Percentiles rank a stretch among this genome's conserved stretches.
Conservation (phyloP, 2,888 invertebrate genomes). For the Trissonchulus latispiculum region DNA sequence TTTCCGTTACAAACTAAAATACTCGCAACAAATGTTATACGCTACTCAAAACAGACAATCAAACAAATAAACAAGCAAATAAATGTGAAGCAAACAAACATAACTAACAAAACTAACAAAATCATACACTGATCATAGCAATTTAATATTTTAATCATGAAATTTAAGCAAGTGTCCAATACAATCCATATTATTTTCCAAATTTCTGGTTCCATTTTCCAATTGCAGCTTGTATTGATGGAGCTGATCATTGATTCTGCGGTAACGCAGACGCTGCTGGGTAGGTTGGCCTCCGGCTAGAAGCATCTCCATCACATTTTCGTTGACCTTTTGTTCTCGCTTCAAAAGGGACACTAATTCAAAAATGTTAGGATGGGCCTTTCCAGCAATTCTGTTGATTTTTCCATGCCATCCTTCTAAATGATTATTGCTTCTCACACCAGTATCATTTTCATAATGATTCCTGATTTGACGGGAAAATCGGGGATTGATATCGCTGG, state of each 20-base stretch:
- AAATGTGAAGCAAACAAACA: too few species aligned
- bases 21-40: too few species aligned
- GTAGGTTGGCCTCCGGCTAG: not conserved
- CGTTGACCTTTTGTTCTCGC: not conserved
- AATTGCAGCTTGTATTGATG: not conserved
- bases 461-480: not conserved
- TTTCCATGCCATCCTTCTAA: not conserved
- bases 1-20: too few species aligned
- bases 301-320: not conserved
- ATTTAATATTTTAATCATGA: too few species aligned
- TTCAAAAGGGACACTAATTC: not conserved
- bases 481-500: not conserved
- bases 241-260: not conserved
- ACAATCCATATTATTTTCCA: too few species aligned
- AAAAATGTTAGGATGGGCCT: not conserved
- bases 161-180: too few species aligned
- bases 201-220: not conserved
- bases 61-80: too few species aligned
- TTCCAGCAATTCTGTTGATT: not conserved
- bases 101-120: too few species aligned
- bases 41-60: too few species aligned
- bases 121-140: too few species aligned
- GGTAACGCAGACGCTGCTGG: not conserved
- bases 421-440: not conserved
- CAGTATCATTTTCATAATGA: not conserved